Conservation (phyloP, 2,113 vertebrate species). For the Indicator maculatus region DNA sequence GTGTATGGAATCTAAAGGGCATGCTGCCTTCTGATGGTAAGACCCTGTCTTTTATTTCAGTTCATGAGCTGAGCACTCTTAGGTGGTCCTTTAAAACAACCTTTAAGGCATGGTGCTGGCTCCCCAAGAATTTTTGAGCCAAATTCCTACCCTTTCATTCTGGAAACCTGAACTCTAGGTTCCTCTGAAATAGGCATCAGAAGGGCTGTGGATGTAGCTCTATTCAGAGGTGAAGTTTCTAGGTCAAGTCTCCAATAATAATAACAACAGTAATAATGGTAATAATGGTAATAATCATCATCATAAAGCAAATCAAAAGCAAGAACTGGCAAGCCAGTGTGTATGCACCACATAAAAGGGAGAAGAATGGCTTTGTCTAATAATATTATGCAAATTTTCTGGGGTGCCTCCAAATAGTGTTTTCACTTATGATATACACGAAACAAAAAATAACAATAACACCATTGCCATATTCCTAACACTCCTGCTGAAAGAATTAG, state of each 20-base stretch:
- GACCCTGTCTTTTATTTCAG: neutral
- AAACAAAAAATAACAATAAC: neutral
- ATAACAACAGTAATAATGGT: neutral
- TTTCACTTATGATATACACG: constrained; percentile 20
- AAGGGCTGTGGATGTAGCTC: neutral
- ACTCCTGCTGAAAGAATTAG: neutral
- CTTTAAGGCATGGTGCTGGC: neutral
- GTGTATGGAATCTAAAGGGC: neutral
- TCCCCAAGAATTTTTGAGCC: neutral
- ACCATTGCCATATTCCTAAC: neutral
- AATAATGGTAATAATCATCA: neutral
- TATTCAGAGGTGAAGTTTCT: constrained; percentile 15
- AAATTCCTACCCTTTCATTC: neutral
- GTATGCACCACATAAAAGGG: constrained; percentile 59
- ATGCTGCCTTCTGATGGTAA: neutral
- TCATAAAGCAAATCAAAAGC: constrained; percentile 39
- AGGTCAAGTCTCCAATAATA: constrained; percentile 48
- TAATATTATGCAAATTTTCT: constrained; percentile 55
- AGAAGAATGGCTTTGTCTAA: constrained; percentile 32
- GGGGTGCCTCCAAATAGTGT: constrained; percentile 37
- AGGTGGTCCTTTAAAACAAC: neutral
- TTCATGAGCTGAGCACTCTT: neutral
- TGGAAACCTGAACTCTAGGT: neutral
- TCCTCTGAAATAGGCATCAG: neutral
- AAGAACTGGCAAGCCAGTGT: constrained; percentile 25